phyloP scores from a whole-genome alignment of 2,113 vertebrate species.

The Percina caprodes region DNA sequence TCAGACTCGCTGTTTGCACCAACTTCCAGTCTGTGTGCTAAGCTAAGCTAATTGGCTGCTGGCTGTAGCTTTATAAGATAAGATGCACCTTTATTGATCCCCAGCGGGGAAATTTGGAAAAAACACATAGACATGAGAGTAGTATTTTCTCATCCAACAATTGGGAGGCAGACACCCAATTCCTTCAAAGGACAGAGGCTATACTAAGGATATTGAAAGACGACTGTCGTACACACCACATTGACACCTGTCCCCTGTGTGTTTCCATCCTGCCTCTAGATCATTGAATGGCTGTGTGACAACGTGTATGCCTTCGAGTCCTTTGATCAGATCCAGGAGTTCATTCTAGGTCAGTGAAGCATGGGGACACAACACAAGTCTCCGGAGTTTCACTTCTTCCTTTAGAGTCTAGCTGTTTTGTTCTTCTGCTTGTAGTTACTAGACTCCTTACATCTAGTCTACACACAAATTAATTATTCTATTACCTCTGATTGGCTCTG shows the following conservation, averaged over 20 bases:
- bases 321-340: slow-evolving; percentile 96
- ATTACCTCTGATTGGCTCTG: slow-evolving; percentile 45
- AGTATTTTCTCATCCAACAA: background rate
- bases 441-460: slow-evolving; percentile 36
- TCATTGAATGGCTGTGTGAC: slow-evolving; percentile 93
- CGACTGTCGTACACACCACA: background rate
- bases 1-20: background rate
- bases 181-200: background rate
- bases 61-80: background rate
- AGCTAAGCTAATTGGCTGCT: background rate
- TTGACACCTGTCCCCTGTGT: slow-evolving; percentile 21
- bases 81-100: no score
- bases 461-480: slow-evolving; percentile 41
- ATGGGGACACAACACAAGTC: background rate
- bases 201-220: background rate
- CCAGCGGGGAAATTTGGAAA: no score
- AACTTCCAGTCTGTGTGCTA: background rate
- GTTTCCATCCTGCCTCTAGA: slow-evolving; percentile 75
- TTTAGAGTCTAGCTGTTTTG: slow-evolving; percentile 19
- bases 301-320: slow-evolving; percentile 84
- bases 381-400: slow-evolving; percentile 16
- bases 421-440: slow-evolving; percentile 9
- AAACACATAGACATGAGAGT: background rate
- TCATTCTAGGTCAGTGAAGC: slow-evolving; percentile 90
- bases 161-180: background rate